Conservation (phyloP, 2,797 vertebrate species). For the Fundulus diaphanus region DNA sequence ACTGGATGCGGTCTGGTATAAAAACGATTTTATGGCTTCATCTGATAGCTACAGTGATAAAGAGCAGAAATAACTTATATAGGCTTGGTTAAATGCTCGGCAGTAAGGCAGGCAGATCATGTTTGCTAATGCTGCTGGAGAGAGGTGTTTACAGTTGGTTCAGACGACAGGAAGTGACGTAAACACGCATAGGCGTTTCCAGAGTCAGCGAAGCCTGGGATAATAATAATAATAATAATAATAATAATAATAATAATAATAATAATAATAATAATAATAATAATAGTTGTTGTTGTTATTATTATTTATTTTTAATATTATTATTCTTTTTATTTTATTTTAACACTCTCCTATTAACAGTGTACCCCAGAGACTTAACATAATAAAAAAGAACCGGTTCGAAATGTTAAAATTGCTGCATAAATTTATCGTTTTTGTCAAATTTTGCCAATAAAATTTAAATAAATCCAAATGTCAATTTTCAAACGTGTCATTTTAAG, state of each 20-base stretch:
- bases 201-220: no score
- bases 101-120: neutral
- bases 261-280: neutral
- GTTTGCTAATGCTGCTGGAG: slow-evolving; percentile 3
- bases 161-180: slow-evolving; percentile 66
- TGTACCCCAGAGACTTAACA: no score
- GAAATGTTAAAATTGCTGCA: no score
- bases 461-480: no score
- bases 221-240: neutral
- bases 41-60: slow-evolving; percentile 24
- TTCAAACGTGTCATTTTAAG: no score
- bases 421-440: no score
- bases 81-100: neutral
- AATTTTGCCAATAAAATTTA: no score
- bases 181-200: neutral
- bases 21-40: slow-evolving; percentile 52
- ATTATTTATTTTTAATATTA: no score
- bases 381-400: no score
- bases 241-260: neutral
- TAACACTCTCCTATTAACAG: no score
- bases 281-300: no score
- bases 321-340: no score
- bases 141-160: slow-evolving; percentile 53
- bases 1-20: slow-evolving; percentile 49
- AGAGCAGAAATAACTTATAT: slow-evolving; percentile 2